phyloP scores from a whole-genome alignment of 2,113 vertebrate genomes.

The Pterophyllum scalare region DNA sequence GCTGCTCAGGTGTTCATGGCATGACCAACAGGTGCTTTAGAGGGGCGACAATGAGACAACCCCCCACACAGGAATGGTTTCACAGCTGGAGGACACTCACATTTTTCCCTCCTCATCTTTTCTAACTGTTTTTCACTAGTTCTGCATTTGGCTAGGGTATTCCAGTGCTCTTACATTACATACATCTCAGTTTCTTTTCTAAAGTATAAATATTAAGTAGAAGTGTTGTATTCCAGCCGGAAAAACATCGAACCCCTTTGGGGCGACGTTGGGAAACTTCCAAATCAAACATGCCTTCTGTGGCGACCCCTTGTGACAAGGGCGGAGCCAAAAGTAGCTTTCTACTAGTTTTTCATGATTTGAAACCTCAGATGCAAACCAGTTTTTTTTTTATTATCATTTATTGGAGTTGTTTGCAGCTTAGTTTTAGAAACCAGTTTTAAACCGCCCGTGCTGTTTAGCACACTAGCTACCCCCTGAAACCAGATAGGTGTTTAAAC shows the following conservation, averaged over 20 bases:
- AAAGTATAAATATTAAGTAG: background rate
- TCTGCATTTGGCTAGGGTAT: no score
- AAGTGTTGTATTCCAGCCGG: background rate
- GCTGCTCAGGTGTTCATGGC: no score
- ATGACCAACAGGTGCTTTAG: no score
- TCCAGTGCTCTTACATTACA: background rate
- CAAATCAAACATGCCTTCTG: no score
- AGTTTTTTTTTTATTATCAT: background rate
- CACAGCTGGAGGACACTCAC: no score
- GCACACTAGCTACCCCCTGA: background rate
- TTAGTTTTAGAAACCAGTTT: background rate
- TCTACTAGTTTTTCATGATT: no score
- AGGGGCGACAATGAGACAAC: no score
- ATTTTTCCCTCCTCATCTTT: no score
- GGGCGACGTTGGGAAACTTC: background rate
- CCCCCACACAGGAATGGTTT: no score
- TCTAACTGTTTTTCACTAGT: no score
- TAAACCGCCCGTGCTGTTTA: background rate
- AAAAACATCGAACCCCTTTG: background rate
- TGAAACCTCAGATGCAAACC: background rate
- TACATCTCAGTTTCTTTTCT: fast-evolving
- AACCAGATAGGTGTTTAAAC: background rate
- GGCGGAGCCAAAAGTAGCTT: background rate
- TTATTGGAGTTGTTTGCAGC: background rate
- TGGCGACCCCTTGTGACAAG: no score